Conservation (phyloP, 1,140 invertebrate species). For the Agraylea sexmaculata region DNA sequence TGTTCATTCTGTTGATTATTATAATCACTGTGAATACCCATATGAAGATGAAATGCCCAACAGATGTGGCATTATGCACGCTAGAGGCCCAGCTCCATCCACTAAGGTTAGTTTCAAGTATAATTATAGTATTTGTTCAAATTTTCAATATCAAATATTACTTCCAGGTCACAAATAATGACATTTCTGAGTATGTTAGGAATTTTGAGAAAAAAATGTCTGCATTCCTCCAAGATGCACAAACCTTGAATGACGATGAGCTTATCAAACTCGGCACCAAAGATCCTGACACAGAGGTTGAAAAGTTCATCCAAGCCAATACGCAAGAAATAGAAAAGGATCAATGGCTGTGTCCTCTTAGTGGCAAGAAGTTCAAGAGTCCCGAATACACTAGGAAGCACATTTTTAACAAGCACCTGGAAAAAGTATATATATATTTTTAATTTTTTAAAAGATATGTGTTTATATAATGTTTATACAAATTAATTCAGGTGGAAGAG, state of each 20-base stretch:
- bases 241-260: slow-evolving; percentile 66
- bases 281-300: slow-evolving; percentile 78
- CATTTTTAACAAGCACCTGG: slow-evolving; percentile 93
- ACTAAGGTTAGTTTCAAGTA: slow-evolving; percentile 50
- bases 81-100: slow-evolving; percentile 72
- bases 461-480: not conserved
- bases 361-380: slow-evolving; percentile 98
- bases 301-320: slow-evolving; percentile 89
- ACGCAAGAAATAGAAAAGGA: slow-evolving; percentile 93
- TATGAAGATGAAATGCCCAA: slow-evolving; percentile 99
- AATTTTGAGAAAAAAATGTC: slow-evolving; percentile 79
- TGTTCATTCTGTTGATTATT: slow-evolving; percentile 98
- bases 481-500: slow-evolving; percentile 60
- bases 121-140: slow-evolving; percentile 6
- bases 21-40: slow-evolving; percentile 97
- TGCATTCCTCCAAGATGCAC: slow-evolving; percentile 65
- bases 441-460: slow-evolving; percentile 3
- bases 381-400: slow-evolving; percentile 98
- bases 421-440: slow-evolving; percentile 53
- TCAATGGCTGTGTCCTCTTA: slow-evolving; percentile 97
- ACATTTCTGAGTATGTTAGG: slow-evolving; percentile 66
- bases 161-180: slow-evolving; percentile 45
- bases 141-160: slow-evolving; percentile 10
- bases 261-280: slow-evolving; percentile 78
- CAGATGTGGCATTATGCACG: slow-evolving; percentile 95